phyloP scores from a whole-genome alignment of 2,888 invertebrate species.

The Xylocampa areola region DNA sequence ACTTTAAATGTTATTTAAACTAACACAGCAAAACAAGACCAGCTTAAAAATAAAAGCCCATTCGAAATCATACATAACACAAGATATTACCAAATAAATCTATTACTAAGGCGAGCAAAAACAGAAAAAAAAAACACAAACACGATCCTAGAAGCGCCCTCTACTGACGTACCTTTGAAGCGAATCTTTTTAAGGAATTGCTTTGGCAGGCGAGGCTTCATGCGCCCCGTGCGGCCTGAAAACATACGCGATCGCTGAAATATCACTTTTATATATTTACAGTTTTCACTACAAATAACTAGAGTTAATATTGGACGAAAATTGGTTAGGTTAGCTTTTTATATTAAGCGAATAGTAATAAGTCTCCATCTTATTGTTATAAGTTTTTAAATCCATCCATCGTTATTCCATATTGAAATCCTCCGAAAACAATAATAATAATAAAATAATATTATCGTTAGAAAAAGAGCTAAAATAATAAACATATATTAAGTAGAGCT shows the following conservation, averaged over 20 bases:
- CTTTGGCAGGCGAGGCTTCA: conserved; percentile 80
- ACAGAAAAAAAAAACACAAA: conserved; percentile 39
- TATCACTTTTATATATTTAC: conserved; percentile 14
- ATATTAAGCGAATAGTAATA: no score
- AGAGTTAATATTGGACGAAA: no score
- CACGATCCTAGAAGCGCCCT: conserved; percentile 66
- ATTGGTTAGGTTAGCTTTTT: no score
- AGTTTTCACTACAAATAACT: neutral
- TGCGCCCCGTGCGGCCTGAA: conserved; percentile 81
- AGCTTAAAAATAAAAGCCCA: neutral
- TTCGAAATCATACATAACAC: neutral
- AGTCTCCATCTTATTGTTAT: no score
- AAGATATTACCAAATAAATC: conserved; percentile 24
- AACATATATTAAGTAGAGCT: neutral
- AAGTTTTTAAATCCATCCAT: no score
- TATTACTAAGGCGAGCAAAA: conserved; percentile 45
- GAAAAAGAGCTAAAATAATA: no score
- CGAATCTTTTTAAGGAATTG: conserved; percentile 84
- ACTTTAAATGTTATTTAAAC: no score
- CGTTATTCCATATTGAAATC: no score
- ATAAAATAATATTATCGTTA: no score
- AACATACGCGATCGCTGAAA: conserved; percentile 61
- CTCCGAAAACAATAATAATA: no score
- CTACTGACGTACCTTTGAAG: conserved; percentile 86
- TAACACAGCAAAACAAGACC: neutral